A percentile compares a stretch with the other conserved stretches of the same genome.
These are phyloP conservation scores for Chymomyza fuscimana DNA, from an alignment of 2,888 invertebrate species.

Conservation along the genomic window DNA sequence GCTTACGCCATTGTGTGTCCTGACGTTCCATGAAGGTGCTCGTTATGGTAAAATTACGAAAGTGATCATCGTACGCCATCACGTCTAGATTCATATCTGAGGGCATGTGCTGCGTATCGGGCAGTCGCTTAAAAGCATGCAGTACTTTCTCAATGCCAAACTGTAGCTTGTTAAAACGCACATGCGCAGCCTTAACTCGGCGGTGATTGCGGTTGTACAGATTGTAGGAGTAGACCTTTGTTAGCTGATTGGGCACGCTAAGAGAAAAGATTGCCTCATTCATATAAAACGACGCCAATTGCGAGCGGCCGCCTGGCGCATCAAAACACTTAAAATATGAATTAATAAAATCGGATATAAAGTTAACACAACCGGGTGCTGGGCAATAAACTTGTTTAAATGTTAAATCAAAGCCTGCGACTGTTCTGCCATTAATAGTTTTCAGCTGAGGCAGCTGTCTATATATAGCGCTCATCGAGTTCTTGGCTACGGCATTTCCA, in stretches of 20 bases:
- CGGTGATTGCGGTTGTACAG: constrained; percentile 33
- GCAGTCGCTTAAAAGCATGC: constrained; percentile 28
- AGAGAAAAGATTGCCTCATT: constrained; percentile 29
- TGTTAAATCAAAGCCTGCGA: constrained; percentile 8
- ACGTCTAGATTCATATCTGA: constrained; percentile 8
- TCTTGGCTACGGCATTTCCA: constrained; percentile 34
- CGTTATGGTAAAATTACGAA: constrained; percentile 22
- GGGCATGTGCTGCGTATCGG: constrained; percentile 13
- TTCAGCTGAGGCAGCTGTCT: constrained; percentile 25
- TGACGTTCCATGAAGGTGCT: constrained; percentile 20
- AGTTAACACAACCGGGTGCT: not conserved
- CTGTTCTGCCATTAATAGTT: not conserved
- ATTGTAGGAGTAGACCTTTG: not conserved
- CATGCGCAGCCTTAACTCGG: constrained; percentile 4
- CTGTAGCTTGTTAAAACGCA: constrained; percentile 22
- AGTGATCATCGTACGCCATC: not conserved
- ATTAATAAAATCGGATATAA: constrained; percentile 13
- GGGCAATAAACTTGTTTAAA: not conserved
- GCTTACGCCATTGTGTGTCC: not conserved
- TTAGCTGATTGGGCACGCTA: constrained; percentile 12
- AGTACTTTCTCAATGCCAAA: constrained; percentile 7
- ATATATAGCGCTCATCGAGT: not conserved
- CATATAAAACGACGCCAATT: constrained; percentile 23
- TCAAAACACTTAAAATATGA: constrained; percentile 28
- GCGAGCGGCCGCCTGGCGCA: not conserved